Conservation (phyloP, 1,140 invertebrate genomes). For the Pristionchus pacificus region DNA sequence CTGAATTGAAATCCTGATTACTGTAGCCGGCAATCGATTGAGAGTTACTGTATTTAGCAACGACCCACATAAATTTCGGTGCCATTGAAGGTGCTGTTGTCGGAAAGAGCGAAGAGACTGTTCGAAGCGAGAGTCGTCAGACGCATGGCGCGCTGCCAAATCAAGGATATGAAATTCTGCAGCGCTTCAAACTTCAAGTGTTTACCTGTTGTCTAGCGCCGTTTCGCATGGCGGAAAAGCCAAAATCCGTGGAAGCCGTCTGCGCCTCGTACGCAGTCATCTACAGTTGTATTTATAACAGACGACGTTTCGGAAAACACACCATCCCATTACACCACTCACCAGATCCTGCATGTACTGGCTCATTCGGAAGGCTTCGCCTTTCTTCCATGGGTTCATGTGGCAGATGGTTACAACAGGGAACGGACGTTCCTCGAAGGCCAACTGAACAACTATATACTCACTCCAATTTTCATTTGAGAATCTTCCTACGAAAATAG, state of each 20-base stretch:
- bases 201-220: neutral
- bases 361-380: neutral
- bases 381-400: slow-evolving; percentile 41
- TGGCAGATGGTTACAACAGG: slow-evolving; percentile 41
- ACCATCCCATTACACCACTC: too few relatives aligned
- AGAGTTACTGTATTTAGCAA: neutral
- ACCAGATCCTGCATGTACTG: neutral
- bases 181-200: neutral
- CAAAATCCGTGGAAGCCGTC: neutral
- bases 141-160: neutral
- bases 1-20: too few relatives aligned
- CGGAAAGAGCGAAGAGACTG: neutral
- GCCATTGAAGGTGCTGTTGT: neutral
- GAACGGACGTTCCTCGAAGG: slow-evolving; percentile 38
- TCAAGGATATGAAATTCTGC: too few relatives aligned
- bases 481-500: too few relatives aligned
- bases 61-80: neutral
- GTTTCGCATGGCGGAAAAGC: neutral
- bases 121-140: neutral
- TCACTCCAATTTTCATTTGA: too few relatives aligned
- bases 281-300: too few relatives aligned
- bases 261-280: neutral
- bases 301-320: too few relatives aligned
- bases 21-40: neutral
- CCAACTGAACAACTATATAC: slow-evolving; percentile 34